Base-by-base conservation (phyloP, 2,113 vertebrate species). In the Abramis brama region DNA sequence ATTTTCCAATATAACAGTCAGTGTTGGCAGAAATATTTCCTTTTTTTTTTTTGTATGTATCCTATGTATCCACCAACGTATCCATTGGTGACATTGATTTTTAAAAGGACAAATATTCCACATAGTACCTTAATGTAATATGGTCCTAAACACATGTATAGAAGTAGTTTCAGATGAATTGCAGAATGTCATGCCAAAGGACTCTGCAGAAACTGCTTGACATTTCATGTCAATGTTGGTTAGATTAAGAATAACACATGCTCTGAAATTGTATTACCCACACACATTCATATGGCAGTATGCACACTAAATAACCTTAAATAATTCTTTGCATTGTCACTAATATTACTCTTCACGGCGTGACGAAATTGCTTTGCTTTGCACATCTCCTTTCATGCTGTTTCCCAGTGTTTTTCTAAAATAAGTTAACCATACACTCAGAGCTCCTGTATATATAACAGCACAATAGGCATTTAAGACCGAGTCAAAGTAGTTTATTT, bases 381-480 rank as follows among this genome's bases (percentile, higher is more conserved):
- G 5, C 50, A 77, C 27, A 59, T 23, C 30, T 57, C 33, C 7
- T 55, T 55, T 77, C 50, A 10, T 52, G 13, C 47, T 55, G 7
- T 55, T 33, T 33, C 50, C n/a, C 8, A 55, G 25, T 3, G 75
- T 55, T 77, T 77, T 27, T 75, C n/a, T 77, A 30, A 55, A 27
- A 77, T 9, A 77, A 77, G 47, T 33, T 55, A 77, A 50, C 50
- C 50, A 77, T 55, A 55, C 25, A 30, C 50, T 19, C 27, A 33
- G 17, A 2, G 17, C 75, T 77, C 75, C 75, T 77, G 75, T 77
- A 10, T 77, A 77, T 50, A 47, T 50, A 82, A n/a, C 25, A 33
- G 62, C 60, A 82, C 79, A 82, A 82, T 82, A 82, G 62, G n/a
- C 79, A 66, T 25, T 68, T 82, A 30, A 82, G 60, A 55, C 70